These are phyloP conservation scores for Manis pentadactyla DNA, from an alignment of 2,797 vertebrate genomes.

Conservation along the genomic window DNA sequence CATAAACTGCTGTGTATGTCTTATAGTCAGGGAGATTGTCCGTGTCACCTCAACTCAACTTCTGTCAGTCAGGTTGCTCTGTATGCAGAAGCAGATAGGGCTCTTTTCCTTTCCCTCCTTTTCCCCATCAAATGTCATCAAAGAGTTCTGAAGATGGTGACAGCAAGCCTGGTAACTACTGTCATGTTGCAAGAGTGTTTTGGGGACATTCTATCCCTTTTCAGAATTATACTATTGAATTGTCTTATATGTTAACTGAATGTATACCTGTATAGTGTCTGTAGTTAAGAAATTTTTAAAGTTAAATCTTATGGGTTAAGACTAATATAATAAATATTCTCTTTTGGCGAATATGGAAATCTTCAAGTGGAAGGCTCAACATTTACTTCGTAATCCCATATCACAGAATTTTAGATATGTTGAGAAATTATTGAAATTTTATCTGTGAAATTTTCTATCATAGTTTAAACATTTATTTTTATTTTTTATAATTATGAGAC, in stretches of 20 bases:
- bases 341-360: not conserved
- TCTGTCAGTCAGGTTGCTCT: not conserved
- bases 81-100: not conserved
- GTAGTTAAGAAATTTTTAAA: not conserved
- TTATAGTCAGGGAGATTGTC: not conserved
- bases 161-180: not conserved
- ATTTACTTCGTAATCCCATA: not conserved
- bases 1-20: not conserved
- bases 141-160: not conserved
- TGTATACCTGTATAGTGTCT: not conserved
- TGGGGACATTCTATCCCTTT: not conserved
- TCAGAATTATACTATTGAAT: not conserved
- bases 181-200: not conserved
- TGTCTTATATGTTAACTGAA: not conserved
- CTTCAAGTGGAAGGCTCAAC: not conserved
- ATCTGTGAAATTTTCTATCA: not conserved
- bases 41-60: not conserved
- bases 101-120: not conserved
- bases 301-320: not conserved
- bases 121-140: not conserved
- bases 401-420: not conserved
- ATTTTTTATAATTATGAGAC: not conserved
- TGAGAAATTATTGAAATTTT: not conserved
- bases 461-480: not conserved
- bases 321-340: not conserved